Evolutionary conservation across 2,113 vertebrate species (phyloP), one percentile per base, ranked within the genome.

Genomic region (Megaceryle torquata): DNA sequence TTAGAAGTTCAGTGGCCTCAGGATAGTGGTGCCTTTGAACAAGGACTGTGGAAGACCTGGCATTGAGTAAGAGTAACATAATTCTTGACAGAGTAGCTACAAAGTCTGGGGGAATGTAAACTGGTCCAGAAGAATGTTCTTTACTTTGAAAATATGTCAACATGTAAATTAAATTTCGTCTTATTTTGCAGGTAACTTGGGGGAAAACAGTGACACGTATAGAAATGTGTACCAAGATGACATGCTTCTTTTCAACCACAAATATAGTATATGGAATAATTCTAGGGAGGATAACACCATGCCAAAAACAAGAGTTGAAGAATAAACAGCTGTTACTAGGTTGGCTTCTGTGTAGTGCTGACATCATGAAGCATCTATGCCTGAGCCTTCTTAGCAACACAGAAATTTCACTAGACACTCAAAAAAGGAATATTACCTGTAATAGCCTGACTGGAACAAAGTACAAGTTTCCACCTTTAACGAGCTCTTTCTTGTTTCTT

Each of bases 41-140:
- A 48, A 50, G 15, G 24, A 51, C 13, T 43, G 14, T 41, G 20
- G 16, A 82, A 76, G 17, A 56, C 11, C 24, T 37, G 8, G 8
- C 16, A 26, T 0, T 65, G 14, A 75, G 41, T 21, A 3, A 60
- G 18, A 2, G 1, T 28, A 39, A 59, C 22, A 31, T 1, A 2
- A 54, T 35, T 60, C 25, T 72, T 83, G 21, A 72, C 39, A 72
- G 5, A 41, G 12, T 31, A 72, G 25, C 67, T 60, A 54, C n/a
- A 11, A 71, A 82, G 7, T 26, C 18, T 22, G 10, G 15, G 13
- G 14, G 4, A 70, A 57, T 21, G 19, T 29, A 51, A 18, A 11
- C 35, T 74, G 15, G 9, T 37, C 17, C 50, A 24, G 10, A 18
- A 17, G 20, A 65, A 57, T 29, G 16, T 21, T 35, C 16, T 4